These are phyloP conservation scores for Petrocephalus sullivani DNA, from an alignment of 2,797 vertebrate genomes.

Conservation along the genomic window DNA sequence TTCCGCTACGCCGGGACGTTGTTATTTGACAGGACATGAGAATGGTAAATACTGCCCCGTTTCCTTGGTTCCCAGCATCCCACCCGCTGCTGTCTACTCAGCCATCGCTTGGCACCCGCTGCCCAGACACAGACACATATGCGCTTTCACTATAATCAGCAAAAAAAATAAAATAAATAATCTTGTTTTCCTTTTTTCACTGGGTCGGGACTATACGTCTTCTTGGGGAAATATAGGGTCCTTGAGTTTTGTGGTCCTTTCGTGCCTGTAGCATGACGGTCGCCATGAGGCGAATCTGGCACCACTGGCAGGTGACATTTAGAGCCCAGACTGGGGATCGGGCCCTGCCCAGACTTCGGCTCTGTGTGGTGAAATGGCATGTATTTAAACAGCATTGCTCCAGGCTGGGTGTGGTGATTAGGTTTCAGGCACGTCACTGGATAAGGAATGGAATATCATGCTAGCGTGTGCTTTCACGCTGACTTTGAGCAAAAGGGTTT, in stretches of 20 bases:
- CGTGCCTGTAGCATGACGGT: background rate
- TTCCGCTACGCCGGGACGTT: background rate
- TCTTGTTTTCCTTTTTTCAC: background rate
- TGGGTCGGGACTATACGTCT: background rate
- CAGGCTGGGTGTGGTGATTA: background rate
- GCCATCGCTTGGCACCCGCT: background rate
- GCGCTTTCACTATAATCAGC: background rate
- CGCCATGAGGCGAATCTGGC: background rate
- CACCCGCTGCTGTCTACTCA: background rate
- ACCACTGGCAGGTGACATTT: background rate
- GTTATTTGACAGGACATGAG: background rate
- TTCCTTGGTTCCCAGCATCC: background rate
- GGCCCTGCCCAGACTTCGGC: background rate
- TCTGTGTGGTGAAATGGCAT: background rate
- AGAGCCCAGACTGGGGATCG: background rate
- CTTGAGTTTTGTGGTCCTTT: background rate
- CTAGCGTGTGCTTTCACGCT: background rate
- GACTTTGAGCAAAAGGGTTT: background rate
- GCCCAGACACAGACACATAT: background rate
- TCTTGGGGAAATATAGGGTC: background rate
- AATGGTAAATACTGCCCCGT: background rate
- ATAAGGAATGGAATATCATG: background rate
- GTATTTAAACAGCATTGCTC: background rate
- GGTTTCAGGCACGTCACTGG: background rate
- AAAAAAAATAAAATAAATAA: background rate